Evolutionary conservation across 2,888 invertebrate species (phyloP).

Genomic region (Asteroscopus sphinx): DNA sequence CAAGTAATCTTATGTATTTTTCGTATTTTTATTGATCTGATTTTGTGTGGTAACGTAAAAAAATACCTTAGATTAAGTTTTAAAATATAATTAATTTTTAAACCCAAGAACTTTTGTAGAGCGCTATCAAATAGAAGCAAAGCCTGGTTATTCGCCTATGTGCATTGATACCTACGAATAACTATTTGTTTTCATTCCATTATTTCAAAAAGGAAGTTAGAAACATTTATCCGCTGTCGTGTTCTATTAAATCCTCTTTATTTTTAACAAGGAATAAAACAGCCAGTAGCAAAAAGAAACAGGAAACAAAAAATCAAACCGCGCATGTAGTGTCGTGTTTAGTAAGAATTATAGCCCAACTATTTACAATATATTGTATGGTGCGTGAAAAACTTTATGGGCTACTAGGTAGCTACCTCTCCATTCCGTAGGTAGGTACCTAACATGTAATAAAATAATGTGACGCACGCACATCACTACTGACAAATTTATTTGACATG

Average conservation of each 20-base stretch:
- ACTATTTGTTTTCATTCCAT: no score
- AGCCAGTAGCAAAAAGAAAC: constrained; percentile 3
- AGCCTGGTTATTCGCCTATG: no score
- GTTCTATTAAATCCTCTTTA: no score
- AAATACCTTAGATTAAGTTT: no score
- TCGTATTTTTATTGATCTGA: neutral
- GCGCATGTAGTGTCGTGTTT: constrained; percentile 44
- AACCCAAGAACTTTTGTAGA: neutral
- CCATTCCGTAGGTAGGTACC: constrained; percentile 64
- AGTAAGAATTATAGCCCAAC: constrained; percentile 44
- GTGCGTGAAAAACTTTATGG: constrained; percentile 65
- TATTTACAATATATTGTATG: constrained; percentile 53
- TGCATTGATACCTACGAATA: no score
- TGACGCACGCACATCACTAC: constrained; percentile 63
- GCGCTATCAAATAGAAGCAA: no score
- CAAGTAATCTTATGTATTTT: neutral
- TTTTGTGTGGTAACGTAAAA: no score
- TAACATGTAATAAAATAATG: constrained; percentile 71
- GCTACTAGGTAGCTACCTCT: constrained; percentile 58
- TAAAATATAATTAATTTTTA: neutral
- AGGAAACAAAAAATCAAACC: constrained; percentile 25
- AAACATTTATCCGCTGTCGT: no score
- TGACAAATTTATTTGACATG: constrained; percentile 68
- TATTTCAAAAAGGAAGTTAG: no score
- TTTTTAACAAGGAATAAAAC: neutral